Conservation (phyloP, 2,888 invertebrate genomes). For the Ormyrus rosae region DNA sequence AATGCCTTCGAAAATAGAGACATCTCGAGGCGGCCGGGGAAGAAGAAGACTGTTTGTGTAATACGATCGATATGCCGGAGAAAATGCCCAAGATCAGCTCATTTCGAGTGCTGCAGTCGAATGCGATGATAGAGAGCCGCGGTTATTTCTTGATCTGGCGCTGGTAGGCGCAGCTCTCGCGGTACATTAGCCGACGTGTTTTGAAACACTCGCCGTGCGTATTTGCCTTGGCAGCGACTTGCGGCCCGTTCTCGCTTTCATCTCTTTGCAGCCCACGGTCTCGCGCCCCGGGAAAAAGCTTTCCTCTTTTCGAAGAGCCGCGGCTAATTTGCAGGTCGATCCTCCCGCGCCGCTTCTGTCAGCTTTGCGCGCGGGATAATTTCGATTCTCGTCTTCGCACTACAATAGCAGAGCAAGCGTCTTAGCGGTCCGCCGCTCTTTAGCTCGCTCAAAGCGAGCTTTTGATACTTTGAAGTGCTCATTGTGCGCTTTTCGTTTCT, state of each 20-base stretch:
- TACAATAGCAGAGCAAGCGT: conserved; percentile 27
- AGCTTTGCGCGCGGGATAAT: conserved; percentile 34
- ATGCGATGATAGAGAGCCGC: background rate
- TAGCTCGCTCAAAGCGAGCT: conserved; percentile 25
- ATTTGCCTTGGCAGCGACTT: conserved; percentile 72
- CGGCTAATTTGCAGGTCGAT: conserved; percentile 61
- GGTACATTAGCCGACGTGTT: conserved; percentile 75
- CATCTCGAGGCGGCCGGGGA: background rate
- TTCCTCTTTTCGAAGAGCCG: conserved; percentile 47
- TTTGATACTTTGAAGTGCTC: conserved; percentile 43
- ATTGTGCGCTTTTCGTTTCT: conserved; percentile 30
- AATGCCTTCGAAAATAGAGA: conserved; percentile 20
- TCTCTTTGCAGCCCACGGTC: conserved; percentile 59
- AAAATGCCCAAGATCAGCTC: conserved; percentile 36
- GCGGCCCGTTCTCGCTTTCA: conserved; percentile 68
- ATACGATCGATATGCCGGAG: conserved; percentile 36
- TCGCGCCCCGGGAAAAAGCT: conserved; percentile 45
- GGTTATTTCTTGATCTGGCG: conserved; percentile 70
- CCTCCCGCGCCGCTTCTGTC: conserved; percentile 41
- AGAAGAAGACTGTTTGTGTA: conserved; percentile 34
- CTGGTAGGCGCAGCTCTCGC: conserved; percentile 27
- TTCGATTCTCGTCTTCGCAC: conserved; percentile 18
- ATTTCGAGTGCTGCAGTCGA: conserved; percentile 17
- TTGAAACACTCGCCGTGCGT: conserved; percentile 73
- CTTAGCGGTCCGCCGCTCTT: conserved; percentile 15